phyloP scores from a whole-genome alignment of 1,140 invertebrate genomes.

The Theocolax elegans region DNA sequence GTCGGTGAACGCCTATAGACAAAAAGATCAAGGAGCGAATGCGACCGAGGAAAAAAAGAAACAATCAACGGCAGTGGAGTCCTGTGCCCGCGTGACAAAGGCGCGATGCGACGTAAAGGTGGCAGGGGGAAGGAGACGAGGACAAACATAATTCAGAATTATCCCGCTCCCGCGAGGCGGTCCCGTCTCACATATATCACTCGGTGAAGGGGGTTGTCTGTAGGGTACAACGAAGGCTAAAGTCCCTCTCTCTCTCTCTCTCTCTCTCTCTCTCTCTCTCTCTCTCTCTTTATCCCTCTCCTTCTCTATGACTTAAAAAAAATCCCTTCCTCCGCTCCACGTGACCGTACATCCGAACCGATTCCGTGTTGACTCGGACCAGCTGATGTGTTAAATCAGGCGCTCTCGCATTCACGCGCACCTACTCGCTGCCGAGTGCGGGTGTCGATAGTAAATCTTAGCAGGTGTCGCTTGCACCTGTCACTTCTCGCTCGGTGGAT shows the following conservation, averaged over 20 bases:
- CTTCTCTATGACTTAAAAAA: no score
- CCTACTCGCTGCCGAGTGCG: background rate
- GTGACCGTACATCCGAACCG: no score
- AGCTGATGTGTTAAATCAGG: no score
- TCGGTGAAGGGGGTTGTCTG: constrained; percentile 53
- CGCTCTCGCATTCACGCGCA: no score
- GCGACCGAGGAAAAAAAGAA: constrained; percentile 35
- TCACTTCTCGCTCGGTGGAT: constrained; percentile 8
- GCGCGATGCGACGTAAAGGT: constrained; percentile 46
- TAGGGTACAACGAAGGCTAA: constrained; percentile 45
- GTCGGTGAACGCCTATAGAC: background rate
- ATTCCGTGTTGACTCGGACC: no score
- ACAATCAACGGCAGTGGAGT: no score
- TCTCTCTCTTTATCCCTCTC: constrained; percentile 14
- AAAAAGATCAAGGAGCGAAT: constrained; percentile 14
- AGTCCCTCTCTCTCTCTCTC: constrained; percentile 15
- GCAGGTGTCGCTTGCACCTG: constrained; percentile 56
- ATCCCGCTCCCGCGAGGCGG: constrained; percentile 54
- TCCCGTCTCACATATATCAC: constrained; percentile 60
- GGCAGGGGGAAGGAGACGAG: constrained; percentile 51
- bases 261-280: background rate
- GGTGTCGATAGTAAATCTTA: constrained; percentile 46
- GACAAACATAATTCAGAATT: constrained; percentile 65
- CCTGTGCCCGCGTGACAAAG: constrained; percentile 50
- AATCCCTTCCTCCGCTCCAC: no score